Evolutionary conservation across 2,888 invertebrate genomes (phyloP), one percentile per base, ranked within the genome.

Genomic region (Agonopterix subpropinquella): DNA sequence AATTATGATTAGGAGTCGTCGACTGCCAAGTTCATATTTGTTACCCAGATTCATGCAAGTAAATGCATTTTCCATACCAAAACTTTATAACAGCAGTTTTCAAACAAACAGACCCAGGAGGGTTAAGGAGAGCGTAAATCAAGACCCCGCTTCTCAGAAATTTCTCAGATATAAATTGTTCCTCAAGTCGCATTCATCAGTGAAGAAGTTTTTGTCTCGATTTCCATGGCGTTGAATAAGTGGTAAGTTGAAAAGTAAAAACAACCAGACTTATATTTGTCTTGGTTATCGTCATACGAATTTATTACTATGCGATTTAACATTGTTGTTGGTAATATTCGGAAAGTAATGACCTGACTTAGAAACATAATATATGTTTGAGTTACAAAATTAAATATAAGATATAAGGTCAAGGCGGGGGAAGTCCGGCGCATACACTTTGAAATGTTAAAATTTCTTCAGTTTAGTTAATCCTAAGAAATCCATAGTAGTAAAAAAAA

Each of bases 241-340:
- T 69, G 68, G 68, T 69, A 69, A 69, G 68, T 69, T 65, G 47
- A 45, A 44, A 43, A 10, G 13, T 43, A 18, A 45, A 48, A 39
- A 39, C 39, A 39, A 28, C 28, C 28, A 28, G 28, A 28, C 7
- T 28, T 28, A 28, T 28, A 28, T 28, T 28, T 28, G 28, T 28
- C 28, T 28, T 28, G 28, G 28, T 28, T 28, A 28, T 28, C 28
- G 28, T 28, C 5, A 28, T 28, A 28, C 28, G 28, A 28, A 28
- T 28, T 28, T 28, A 28, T 28, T 5, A 7, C 28, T 28, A 28
- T 28, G 28, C 28, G 28, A 28, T 28, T 28, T 28, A 28, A 28
- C 28, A 28, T 28, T 28, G n/a, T n/a, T n/a, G 41, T 41, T 8
- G 46, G 15, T 42, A 13, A 9, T 28, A 28, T 28, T 28, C 28